Conservation (phyloP, 2,797 vertebrate genomes). For the Mormyrus hasselquistii region DNA sequence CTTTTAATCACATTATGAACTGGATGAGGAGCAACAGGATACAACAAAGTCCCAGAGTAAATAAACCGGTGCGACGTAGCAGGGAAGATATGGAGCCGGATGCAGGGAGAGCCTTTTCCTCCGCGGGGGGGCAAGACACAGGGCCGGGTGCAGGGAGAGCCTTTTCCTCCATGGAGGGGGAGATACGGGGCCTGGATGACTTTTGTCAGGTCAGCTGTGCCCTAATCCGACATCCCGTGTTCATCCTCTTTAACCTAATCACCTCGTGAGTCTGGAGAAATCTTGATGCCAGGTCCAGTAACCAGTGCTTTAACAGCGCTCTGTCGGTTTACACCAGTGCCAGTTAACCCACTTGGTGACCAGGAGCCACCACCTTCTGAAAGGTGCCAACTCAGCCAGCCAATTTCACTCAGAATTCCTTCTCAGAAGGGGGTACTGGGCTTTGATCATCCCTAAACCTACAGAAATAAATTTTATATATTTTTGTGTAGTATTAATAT, state of each 20-base stretch:
- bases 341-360: no score
- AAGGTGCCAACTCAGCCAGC: neutral
- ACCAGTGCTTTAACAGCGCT: neutral
- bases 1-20: constrained; percentile 68
- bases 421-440: neutral
- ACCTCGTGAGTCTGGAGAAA: neutral
- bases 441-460: neutral
- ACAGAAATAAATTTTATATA: neutral
- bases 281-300: neutral
- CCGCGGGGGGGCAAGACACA: constrained; percentile 46
- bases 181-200: constrained; percentile 56
- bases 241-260: constrained; percentile 37
- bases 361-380: neutral
- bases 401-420: neutral
- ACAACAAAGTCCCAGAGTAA: constrained; percentile 58
- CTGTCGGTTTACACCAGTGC: neutral
- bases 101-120: constrained; percentile 50
- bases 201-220: constrained; percentile 47
- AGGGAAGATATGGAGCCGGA: constrained; percentile 64
- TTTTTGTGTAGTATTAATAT: neutral
- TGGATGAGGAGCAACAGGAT: constrained; percentile 59
- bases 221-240: constrained; percentile 55
- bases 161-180: constrained; percentile 43
- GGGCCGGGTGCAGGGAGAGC: constrained; percentile 41
- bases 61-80: constrained; percentile 68